Conservation (phyloP, 1,140 invertebrate species). For the Arion vulgaris region DNA sequence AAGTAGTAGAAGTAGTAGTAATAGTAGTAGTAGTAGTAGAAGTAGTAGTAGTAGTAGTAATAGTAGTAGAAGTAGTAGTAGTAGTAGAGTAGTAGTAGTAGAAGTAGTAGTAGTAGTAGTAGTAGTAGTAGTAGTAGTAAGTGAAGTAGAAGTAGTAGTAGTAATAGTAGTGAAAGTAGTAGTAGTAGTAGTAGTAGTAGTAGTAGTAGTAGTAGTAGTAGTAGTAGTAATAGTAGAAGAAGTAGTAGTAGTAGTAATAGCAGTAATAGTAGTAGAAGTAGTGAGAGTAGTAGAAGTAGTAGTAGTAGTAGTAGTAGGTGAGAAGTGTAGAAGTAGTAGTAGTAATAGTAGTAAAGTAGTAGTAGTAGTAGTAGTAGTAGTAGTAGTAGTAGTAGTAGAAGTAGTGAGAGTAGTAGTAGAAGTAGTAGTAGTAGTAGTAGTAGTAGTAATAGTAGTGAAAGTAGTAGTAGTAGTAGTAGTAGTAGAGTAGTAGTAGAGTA, state of each 20-base stretch:
- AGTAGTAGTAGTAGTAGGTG: constrained; percentile 3
- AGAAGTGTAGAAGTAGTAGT: not conserved
- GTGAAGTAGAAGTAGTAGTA: not conserved
- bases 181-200: not conserved
- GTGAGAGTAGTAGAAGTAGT: not conserved
- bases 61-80: too few relatives aligned
- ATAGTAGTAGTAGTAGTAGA: too few relatives aligned
- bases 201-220: not conserved
- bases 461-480: too few relatives aligned
- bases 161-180: not conserved
- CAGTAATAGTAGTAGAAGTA: not conserved
- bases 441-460: not conserved
- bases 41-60: too few relatives aligned
- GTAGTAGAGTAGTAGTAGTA: constrained; percentile 13
- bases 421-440: not conserved
- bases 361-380: constrained; percentile 1
- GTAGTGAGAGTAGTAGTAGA: not conserved
- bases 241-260: too few relatives aligned
- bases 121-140: constrained; percentile 19
- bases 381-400: not conserved
- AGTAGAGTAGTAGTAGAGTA: too few relatives aligned
- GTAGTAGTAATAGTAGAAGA: not conserved
- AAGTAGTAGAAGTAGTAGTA: too few relatives aligned
- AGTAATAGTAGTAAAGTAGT: not conserved
- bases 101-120: constrained; percentile 2